phyloP scores from a whole-genome alignment of 2,888 invertebrate genomes.

The Lithophane socia region DNA sequence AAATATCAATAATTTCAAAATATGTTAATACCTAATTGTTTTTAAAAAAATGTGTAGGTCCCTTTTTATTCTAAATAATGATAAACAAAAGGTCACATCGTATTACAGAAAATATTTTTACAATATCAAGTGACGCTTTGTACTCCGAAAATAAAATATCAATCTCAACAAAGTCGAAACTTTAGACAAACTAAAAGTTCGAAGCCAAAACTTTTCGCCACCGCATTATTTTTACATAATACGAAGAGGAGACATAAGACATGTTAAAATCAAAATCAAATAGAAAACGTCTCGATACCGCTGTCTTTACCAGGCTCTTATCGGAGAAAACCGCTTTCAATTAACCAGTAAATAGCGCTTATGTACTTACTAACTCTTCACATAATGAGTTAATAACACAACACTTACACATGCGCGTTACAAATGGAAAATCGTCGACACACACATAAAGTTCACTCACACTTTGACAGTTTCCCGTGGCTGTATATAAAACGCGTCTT shows the following conservation, averaged over 20 bases:
- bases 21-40: too few relatives aligned
- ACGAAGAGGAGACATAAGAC: conserved; percentile 66
- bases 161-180: conserved; percentile 32
- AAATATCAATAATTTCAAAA: neutral
- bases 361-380: conserved; percentile 89
- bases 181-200: conserved; percentile 50
- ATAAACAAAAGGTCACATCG: conserved; percentile 5
- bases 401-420: conserved; percentile 82
- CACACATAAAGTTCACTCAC: conserved; percentile 76
- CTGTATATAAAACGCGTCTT: conserved; percentile 90
- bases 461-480: conserved; percentile 81
- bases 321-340: conserved; percentile 88
- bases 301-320: conserved; percentile 83
- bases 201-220: conserved; percentile 36
- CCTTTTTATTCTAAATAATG: neutral
- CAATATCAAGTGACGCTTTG: conserved; percentile 9
- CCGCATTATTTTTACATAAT: conserved; percentile 58
- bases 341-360: conserved; percentile 88
- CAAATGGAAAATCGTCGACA: conserved; percentile 81
- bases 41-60: neutral
- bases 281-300: conserved; percentile 74
- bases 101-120: neutral
- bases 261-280: conserved; percentile 76
- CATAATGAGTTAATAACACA: conserved; percentile 90
- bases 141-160: conserved; percentile 44